phyloP scores from a whole-genome alignment of 2,888 invertebrate species.

The Drosophila infuscata region DNA sequence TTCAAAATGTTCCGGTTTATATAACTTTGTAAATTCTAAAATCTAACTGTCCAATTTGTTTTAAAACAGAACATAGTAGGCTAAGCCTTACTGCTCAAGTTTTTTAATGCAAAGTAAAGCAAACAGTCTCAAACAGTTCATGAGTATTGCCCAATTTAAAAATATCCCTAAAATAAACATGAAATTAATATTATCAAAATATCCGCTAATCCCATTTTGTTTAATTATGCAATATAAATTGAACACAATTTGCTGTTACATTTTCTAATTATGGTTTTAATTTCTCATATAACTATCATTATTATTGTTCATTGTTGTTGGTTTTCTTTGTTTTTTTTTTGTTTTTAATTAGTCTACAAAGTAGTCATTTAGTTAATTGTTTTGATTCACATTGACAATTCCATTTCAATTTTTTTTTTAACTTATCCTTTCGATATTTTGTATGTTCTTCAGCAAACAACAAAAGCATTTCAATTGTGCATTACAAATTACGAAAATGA shows the following conservation, averaged over 20 bases:
- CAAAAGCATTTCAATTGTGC: slow-evolving; percentile 63
- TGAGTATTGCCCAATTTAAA: not conserved
- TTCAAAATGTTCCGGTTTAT: not conserved
- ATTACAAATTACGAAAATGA: slow-evolving; percentile 44
- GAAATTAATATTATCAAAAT: slow-evolving; percentile 1
- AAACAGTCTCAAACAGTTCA: not conserved
- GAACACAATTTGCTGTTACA: slow-evolving; percentile 44
- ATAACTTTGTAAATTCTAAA: not conserved
- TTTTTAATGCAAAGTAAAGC: slow-evolving; percentile 1
- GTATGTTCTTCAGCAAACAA: slow-evolving; percentile 61
- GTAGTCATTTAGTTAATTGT: slow-evolving; percentile 53
- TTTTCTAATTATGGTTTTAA: slow-evolving; percentile 59
- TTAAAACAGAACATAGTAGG: not conserved
- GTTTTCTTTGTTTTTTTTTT: slow-evolving; percentile 11
- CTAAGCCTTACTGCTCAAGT: not conserved
- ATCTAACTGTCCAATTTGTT: not conserved
- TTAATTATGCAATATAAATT: slow-evolving; percentile 28
- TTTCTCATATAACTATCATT: slow-evolving; percentile 61
- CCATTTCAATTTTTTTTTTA: slow-evolving; percentile 9
- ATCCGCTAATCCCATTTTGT: slow-evolving; percentile 34
- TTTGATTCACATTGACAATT: slow-evolving; percentile 42
- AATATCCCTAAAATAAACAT: not conserved
- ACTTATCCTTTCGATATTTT: slow-evolving; percentile 31
- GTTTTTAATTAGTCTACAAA: slow-evolving; percentile 62
- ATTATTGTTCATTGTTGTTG: slow-evolving; percentile 72